phyloP scores from a whole-genome alignment of 2,113 vertebrate genomes.

The Camelus bactrianus region DNA sequence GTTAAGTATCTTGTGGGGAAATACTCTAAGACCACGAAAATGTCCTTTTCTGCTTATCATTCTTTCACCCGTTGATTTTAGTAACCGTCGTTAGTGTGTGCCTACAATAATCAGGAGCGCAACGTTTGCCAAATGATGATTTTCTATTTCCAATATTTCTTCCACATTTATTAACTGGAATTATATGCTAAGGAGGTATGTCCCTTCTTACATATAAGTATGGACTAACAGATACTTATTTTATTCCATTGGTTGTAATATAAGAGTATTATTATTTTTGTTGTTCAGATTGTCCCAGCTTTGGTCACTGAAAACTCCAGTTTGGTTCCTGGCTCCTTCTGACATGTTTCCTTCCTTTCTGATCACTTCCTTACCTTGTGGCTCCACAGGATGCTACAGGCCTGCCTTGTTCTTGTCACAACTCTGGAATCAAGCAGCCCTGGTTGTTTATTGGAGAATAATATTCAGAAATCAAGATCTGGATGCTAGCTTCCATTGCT shows the following conservation, averaged over 20 bases:
- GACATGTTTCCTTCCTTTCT: not conserved
- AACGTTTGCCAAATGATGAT: not conserved
- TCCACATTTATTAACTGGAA: not conserved
- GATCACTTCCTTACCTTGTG: not conserved
- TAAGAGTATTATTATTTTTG: not conserved
- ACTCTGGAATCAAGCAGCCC: not conserved
- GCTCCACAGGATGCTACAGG: not conserved
- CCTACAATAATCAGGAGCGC: not conserved
- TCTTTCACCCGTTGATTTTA: not conserved
- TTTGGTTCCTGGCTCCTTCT: not conserved
- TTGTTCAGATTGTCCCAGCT: not conserved
- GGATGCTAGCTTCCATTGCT: not conserved
- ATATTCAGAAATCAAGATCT: not conserved
- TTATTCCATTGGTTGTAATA: not conserved
- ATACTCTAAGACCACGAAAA: not conserved
- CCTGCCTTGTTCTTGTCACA: not conserved
- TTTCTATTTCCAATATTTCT: too few species aligned
- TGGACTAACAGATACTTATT: not conserved
- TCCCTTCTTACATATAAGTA: not conserved
- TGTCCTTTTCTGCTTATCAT: not conserved
- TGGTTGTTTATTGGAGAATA: not conserved
- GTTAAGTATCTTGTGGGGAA: too few species aligned
- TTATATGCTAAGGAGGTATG: not conserved
- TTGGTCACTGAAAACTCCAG: not conserved
- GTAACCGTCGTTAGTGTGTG: too few species aligned